Evolutionary conservation across 2,797 vertebrate species (phyloP), one percentile per base, ranked within the genome.

Genomic region (Spinus pinus): DNA sequence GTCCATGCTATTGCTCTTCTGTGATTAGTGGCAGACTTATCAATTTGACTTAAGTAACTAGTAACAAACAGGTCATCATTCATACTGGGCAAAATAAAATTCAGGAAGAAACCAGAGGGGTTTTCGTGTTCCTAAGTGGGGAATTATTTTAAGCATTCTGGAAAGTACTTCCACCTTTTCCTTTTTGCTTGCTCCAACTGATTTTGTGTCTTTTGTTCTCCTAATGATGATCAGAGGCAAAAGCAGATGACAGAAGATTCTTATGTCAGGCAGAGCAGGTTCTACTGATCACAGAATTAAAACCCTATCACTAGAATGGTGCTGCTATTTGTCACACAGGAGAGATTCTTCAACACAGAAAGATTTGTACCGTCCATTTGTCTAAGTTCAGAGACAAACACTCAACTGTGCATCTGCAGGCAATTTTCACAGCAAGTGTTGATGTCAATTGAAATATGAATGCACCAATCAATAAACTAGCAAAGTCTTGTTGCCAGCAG

Each of bases 91-190:
- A 90, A 92, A 80, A 92, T 15, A 75, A 87, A 88, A 92, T 60
- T 73, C 79, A 78, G 22, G 17, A 7, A 94, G 89, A 33, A 92
- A 67, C 14, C 37, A 94, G 46, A 60, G 23, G 21, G 2, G 5
- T 78, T 90, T 54, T 57, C n/a, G 51, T 30, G 30, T 77, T 94
- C 46, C 42, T 44, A 92, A 86, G 16, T 4, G 11, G 3, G 56
- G 88, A 88, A 75, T 33, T 77, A 72, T 93, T 90, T 86, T 82
- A 85, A 94, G 56, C 28, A 87, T 79, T 71, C 72, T 91, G n/a
- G 58, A 90, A 73, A 88, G 62, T 78, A 64, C 27, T 80, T 81
- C 46, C 17, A 86, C 28, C 30, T 80, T 93, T 88, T 71, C 25
- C 7, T 93, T 93, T 95, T 81, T 35, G 28, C 81, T 72, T 78